Evolutionary conservation across 2,888 invertebrate species (phyloP).

Genomic region (Drosophila pullipes): DNA sequence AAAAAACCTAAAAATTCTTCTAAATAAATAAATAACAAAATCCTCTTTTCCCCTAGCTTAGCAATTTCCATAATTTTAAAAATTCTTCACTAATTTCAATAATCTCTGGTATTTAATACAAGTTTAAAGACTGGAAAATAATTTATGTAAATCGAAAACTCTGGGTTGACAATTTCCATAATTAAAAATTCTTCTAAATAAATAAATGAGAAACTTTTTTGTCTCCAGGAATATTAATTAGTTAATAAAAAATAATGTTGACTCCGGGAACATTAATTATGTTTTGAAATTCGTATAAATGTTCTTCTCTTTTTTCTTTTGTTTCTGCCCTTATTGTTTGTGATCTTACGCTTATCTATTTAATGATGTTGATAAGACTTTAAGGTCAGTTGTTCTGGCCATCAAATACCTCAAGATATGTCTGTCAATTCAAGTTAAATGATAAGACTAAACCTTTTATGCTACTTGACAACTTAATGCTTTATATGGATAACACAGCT

Average conservation of each 20-base stretch:
- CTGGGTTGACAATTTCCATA: not conserved
- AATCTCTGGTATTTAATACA: not conserved
- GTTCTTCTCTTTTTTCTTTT: not conserved
- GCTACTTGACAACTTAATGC: not conserved
- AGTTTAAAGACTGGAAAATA: not conserved
- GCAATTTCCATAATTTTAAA: not conserved
- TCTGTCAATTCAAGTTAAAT: not conserved
- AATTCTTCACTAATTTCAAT: not conserved
- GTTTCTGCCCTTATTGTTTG: not conserved
- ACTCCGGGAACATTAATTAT: not conserved
- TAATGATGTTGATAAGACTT: not conserved
- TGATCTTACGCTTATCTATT: not conserved
- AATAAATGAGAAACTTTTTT: not conserved
- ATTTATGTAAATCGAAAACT: not conserved
- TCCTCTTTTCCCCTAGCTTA: not conserved
- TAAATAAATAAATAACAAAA: not conserved
- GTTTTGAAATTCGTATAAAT: not conserved
- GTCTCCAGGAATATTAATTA: not conserved
- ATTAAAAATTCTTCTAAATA: not conserved
- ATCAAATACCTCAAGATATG: conserved; percentile 4
- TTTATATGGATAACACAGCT: not conserved
- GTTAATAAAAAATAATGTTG: not conserved
- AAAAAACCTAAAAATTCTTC: not conserved
- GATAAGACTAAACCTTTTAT: not conserved
- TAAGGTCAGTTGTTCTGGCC: not conserved